Evolutionary conservation across 2,797 vertebrate genomes (phyloP).

Genomic region (Diplodus sargus): DNA sequence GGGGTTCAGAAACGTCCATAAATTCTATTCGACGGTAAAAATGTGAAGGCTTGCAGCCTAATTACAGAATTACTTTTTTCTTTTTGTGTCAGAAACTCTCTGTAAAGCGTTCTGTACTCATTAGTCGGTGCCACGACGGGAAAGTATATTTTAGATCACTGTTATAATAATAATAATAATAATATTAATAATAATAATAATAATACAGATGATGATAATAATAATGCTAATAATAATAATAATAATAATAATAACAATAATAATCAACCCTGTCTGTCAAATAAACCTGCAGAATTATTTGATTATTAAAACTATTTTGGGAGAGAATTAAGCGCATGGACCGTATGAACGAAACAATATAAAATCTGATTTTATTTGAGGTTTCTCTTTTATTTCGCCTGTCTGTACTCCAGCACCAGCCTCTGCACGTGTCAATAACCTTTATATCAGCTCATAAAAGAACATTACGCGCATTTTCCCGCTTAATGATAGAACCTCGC

Average conservation of each 20-base stretch:
- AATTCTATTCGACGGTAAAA: not conserved
- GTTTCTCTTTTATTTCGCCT: not conserved
- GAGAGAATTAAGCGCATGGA: not conserved
- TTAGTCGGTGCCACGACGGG: not conserved
- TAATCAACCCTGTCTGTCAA: not conserved
- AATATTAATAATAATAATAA: too few relatives aligned
- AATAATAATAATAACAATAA: too few relatives aligned
- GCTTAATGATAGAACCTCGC: not conserved
- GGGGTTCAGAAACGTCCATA: not conserved
- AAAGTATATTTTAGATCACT: not conserved
- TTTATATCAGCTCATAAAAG: not conserved
- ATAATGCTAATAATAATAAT: too few relatives aligned
- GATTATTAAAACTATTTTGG: not conserved
- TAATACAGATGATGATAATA: too few relatives aligned
- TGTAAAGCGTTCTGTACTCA: not conserved
- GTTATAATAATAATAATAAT: too few relatives aligned
- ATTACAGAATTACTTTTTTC: not conserved
- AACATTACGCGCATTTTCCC: not conserved
- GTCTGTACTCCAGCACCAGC: not conserved
- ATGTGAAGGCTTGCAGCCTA: not conserved
- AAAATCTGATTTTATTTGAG: not conserved
- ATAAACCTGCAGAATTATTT: not conserved
- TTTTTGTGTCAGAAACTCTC: not conserved
- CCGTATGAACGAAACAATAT: constrained; percentile 9
- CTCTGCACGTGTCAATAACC: not conserved